Evolutionary conservation across 2,888 invertebrate species (phyloP).

Genomic region (Elegia similella): DNA sequence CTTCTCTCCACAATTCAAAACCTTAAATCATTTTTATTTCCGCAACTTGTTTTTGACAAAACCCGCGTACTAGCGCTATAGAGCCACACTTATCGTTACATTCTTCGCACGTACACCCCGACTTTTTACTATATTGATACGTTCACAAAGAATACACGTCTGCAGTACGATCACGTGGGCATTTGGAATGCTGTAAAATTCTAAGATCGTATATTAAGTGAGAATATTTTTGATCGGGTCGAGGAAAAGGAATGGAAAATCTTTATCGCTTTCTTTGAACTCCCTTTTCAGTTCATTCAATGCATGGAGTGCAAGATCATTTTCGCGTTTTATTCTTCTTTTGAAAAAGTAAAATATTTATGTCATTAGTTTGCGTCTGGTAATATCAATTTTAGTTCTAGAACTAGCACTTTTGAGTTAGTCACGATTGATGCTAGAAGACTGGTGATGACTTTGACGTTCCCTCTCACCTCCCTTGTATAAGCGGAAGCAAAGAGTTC

Average conservation of each 20-base stretch:
- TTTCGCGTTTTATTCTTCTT: too few relatives aligned
- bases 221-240: slow-evolving; percentile 8
- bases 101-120: slow-evolving; percentile 14
- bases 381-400: too few relatives aligned
- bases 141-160: slow-evolving; percentile 16
- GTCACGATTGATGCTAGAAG: too few relatives aligned
- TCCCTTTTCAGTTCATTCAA: slow-evolving; percentile 1
- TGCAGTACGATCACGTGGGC: slow-evolving; percentile 11
- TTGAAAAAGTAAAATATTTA: too few relatives aligned
- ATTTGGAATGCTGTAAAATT: slow-evolving; percentile 15
- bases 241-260: background rate
- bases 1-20: background rate
- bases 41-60: background rate
- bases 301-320: background rate
- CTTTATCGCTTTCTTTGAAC: slow-evolving; percentile 1
- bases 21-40: background rate
- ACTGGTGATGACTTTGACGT: too few relatives aligned
- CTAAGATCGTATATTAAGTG: slow-evolving; percentile 14
- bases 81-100: slow-evolving; percentile 4
- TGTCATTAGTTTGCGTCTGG: too few relatives aligned
- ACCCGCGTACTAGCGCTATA: slow-evolving; percentile 1
- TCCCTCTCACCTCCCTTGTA: too few relatives aligned
- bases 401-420: too few relatives aligned
- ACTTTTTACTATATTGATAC: slow-evolving; percentile 17
- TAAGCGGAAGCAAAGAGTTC: too few relatives aligned